Evolutionary conservation across 2,113 vertebrate species (phyloP).

Genomic region (Kryptolebias marmoratus): DNA sequence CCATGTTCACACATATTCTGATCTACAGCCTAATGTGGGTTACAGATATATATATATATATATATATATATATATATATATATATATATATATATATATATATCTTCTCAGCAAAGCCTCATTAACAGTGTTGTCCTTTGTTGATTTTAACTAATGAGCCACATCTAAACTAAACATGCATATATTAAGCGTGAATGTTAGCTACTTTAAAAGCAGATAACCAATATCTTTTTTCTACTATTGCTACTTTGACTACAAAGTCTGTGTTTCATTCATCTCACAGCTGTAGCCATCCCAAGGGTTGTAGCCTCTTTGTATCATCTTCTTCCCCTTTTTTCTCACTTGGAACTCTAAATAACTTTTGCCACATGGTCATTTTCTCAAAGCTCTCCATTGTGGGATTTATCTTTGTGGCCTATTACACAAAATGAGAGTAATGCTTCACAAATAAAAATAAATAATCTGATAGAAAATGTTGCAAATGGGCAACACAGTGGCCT

Average conservation of each 20-base stretch:
- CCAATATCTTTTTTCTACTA: not conserved
- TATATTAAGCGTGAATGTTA: not conserved
- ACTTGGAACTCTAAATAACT: not conserved
- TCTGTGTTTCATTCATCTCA: not conserved
- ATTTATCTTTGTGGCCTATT: not conserved
- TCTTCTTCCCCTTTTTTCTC: not conserved
- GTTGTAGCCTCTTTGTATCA: not conserved
- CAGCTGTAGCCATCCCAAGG: not conserved
- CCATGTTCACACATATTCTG: no score
- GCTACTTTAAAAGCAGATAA: not conserved
- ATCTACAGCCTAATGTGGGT: no score
- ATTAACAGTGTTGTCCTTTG: not conserved
- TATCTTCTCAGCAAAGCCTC: no score
- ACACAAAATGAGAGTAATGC: not conserved
- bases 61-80: no score
- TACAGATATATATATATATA: no score
- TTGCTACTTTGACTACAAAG: not conserved
- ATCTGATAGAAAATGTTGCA: not conserved
- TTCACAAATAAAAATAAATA: not conserved
- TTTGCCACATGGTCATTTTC: conserved; percentile 3
- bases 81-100: no score
- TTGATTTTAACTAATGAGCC: not conserved
- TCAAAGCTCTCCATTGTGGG: not conserved
- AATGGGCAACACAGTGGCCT: not conserved
- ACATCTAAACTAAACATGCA: no score